Evolutionary conservation across 1,140 invertebrate genomes (phyloP).

Genomic region (Oncopeltus fasciatus): DNA sequence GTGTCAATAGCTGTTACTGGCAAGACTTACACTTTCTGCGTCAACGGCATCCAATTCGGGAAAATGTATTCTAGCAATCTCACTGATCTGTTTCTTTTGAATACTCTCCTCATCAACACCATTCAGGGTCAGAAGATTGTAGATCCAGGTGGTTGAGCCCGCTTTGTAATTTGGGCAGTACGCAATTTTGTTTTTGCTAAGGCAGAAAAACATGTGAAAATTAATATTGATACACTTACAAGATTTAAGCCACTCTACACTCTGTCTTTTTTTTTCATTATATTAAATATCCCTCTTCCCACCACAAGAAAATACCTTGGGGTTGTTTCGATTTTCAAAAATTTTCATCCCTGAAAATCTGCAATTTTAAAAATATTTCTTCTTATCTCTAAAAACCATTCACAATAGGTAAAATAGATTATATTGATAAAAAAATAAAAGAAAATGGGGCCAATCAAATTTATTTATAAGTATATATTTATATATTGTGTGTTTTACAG

Average conservation of each 20-base stretch:
- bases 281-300: not conserved
- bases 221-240: not conserved
- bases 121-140: constrained; percentile 32
- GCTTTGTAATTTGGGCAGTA: constrained; percentile 44
- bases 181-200: constrained; percentile 32
- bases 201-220: not conserved
- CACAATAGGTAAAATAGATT: not conserved
- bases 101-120: constrained; percentile 30
- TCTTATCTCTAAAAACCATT: not conserved
- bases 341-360: not conserved
- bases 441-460: no score
- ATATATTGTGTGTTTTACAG: no score
- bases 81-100: constrained; percentile 29
- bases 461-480: no score
- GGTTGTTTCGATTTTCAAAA: not conserved
- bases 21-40: constrained; percentile 30
- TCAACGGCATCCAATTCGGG: constrained; percentile 33
- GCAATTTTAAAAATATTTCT: not conserved
- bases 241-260: not conserved
- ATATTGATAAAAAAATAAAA: not conserved
- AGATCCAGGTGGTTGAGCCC: constrained; percentile 38
- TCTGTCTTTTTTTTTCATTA: not conserved
- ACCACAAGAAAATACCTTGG: not conserved
- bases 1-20: no score
- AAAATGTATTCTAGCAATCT: constrained; percentile 32